Percentiles rank a stretch among this genome's conserved stretches.
Conservation (phyloP, 2,888 invertebrate species). For the Glaucopsyche alexis region DNA sequence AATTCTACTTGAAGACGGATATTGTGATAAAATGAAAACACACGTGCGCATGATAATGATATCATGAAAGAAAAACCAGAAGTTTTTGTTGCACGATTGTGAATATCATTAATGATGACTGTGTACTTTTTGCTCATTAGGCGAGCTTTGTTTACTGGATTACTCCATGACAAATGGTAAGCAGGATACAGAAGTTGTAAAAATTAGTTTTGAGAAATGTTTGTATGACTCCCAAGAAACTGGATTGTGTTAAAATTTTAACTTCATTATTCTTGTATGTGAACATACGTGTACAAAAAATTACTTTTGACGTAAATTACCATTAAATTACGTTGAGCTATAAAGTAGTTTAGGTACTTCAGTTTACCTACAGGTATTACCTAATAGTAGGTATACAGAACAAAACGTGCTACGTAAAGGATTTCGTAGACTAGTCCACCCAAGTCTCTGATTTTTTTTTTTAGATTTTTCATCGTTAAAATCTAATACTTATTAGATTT, state of each 20-base stretch:
- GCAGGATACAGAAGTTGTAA: background rate
- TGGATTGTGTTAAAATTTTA: background rate
- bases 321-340: background rate
- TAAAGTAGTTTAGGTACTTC: background rate
- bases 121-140: constrained; percentile 14
- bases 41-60: constrained; percentile 17
- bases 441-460: too few relatives aligned
- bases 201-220: background rate
- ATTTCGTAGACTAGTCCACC: too few relatives aligned
- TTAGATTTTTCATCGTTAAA: too few relatives aligned
- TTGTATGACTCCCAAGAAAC: too few relatives aligned
- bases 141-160: background rate
- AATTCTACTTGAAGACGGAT: background rate
- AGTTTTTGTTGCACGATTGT: constrained; percentile 13
- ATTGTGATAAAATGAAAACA: background rate
- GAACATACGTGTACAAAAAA: background rate
- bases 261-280: background rate
- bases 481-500: too few relatives aligned
- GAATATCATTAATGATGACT: constrained; percentile 6
- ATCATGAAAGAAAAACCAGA: constrained; percentile 25
- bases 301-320: background rate
- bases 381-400: too few relatives aligned
- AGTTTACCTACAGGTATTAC: too few relatives aligned
- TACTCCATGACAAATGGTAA: background rate
- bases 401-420: too few relatives aligned